These are phyloP conservation scores for Rhopalosiphum maidis DNA, from an alignment of 1,140 invertebrate genomes.

Conservation along the genomic window DNA sequence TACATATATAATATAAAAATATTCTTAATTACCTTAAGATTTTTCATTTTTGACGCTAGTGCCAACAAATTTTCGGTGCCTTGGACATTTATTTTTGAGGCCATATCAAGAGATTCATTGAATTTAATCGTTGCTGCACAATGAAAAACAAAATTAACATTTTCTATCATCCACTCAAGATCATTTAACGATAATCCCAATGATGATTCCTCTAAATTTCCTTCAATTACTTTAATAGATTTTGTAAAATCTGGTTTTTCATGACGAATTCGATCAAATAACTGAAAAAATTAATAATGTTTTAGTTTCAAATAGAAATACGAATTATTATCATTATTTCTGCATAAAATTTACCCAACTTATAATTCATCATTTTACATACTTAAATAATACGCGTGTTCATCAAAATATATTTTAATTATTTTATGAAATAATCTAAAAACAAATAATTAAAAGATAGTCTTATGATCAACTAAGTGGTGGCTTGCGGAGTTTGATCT, in stretches of 20 bases:
- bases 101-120: constrained; percentile 63
- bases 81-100: constrained; percentile 40
- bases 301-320: background rate
- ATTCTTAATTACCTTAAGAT: constrained; percentile 6
- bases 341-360: too few species aligned
- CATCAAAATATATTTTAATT: background rate
- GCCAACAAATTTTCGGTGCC: constrained; percentile 12
- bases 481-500: too few species aligned
- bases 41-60: constrained; percentile 22
- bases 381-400: background rate
- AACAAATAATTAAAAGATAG: background rate
- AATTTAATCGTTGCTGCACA: constrained; percentile 88
- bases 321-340: background rate
- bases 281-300: background rate
- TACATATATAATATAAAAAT: background rate
- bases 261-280: background rate
- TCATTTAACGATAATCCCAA: constrained; percentile 62
- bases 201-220: constrained; percentile 66
- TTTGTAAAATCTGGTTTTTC: constrained; percentile 61
- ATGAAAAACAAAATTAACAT: constrained; percentile 89
- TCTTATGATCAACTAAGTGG: background rate
- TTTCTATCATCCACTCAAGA: constrained; percentile 68
- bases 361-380: background rate
- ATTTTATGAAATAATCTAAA: background rate
- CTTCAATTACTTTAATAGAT: constrained; percentile 64